phyloP scores from a whole-genome alignment of 2,113 vertebrate species.

The Muntiacus muntjak region DNA sequence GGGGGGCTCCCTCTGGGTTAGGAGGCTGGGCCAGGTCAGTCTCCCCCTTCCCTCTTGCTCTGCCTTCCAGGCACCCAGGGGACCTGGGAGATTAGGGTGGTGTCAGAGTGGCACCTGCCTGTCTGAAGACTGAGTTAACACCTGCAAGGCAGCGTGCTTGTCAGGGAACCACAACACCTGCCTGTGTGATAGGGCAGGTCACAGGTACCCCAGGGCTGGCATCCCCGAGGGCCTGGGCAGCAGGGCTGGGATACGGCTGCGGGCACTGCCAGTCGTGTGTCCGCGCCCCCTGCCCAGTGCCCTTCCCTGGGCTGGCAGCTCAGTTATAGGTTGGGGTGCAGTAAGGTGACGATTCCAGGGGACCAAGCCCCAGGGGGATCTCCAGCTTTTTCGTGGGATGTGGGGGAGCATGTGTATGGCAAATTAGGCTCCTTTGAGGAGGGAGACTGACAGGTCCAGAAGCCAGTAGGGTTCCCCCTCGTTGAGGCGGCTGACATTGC shows the following conservation, averaged over 20 bases:
- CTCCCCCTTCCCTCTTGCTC: too few species aligned
- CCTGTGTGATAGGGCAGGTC: rapidly evolving
- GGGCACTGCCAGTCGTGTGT: background rate
- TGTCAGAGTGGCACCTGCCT: background rate
- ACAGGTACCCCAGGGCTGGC: background rate
- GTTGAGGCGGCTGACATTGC: background rate
- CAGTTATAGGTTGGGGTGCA: background rate
- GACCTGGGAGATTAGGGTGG: rapidly evolving
- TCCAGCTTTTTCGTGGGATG: background rate
- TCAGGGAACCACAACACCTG: background rate
- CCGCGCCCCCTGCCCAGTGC: background rate
- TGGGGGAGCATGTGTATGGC: too few species aligned
- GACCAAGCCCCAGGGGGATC: background rate
- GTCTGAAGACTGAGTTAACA: background rate
- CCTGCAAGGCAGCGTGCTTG: rapidly evolving
- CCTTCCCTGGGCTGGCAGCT: background rate
- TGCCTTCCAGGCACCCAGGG: background rate
- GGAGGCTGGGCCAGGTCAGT: background rate
- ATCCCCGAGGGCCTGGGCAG: background rate
- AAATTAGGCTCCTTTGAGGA: rapidly evolving
- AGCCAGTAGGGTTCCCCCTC: background rate
- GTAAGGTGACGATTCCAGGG: background rate
- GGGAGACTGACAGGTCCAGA: background rate
- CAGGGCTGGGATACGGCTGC: background rate
- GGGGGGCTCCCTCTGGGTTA: background rate